Base-by-base conservation (phyloP, 2,888 invertebrate species). In the Thelaira solivaga region DNA sequence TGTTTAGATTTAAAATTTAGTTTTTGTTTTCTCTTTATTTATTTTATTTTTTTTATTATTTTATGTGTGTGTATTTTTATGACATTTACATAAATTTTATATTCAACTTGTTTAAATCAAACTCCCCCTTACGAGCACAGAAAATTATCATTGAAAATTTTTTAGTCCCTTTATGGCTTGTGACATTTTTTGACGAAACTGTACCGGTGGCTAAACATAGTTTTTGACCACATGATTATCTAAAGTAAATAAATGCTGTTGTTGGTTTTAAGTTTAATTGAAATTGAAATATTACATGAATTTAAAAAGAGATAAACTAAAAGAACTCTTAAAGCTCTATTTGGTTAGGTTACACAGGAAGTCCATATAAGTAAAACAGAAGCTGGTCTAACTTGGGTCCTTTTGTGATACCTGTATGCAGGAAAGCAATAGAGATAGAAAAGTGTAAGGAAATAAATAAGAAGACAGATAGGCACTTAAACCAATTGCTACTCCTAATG, bases 1-100 rank as follows among this genome's bases (percentile, higher is more conserved):
- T 86, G 85, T 83, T 84, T 83, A 85, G 85, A 86, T 85, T 85
- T 82, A 4, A 29, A n/a, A n/a, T n/a, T n/a, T n/a, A n/a, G 81
- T 84, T 82, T 6, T 26, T 6, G 26, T 26, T 6, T 4, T 39
- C 4, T 83, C 84, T 82, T 82, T 13, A 29, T 82, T 84, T 84
- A 85, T 84, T 84, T 24, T 53, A 16, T 86, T 83, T 78, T 82
- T 81, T 83, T 69, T 53, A 67, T n/a, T n/a, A 68, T 73, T 62
- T 65, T 81, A 65, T 71, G 45, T 62, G 61, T 81, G 62, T 71
- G 45, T 47, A 57, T 76, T 51, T 55, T 71, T 68, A 22, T 64
- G 73, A 62, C 68, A 73, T 64, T 71, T 59, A 49, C 73, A 65
- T 65, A 55, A 57, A 49, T 57, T 57, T 29, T 47, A 20, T 20